A percentile compares a stretch with the other conserved stretches of the same genome.
Conservation (phyloP, 2,113 vertebrate species). For the Zosterops japonicus region DNA sequence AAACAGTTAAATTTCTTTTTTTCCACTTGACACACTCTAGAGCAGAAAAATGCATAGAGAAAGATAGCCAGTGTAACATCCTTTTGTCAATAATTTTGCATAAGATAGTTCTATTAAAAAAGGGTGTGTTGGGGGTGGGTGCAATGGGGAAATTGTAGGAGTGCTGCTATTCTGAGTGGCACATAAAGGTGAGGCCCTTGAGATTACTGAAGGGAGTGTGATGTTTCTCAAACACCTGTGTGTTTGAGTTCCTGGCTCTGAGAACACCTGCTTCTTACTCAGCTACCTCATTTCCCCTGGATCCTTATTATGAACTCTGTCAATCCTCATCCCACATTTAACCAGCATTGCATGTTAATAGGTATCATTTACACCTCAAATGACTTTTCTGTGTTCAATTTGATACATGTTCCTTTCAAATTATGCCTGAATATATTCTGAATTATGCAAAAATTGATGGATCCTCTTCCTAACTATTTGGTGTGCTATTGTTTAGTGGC, state of each 20-base stretch:
- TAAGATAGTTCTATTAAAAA: not conserved
- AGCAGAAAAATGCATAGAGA: not conserved
- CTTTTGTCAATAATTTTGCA: not conserved
- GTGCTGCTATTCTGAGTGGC: not conserved
- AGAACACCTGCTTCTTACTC: not conserved
- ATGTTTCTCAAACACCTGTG: slow-evolving; percentile 8
- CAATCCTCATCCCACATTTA: not conserved
- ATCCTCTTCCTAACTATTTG: not conserved
- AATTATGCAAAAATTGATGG: not conserved
- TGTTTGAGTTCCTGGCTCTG: not conserved
- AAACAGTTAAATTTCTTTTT: not conserved
- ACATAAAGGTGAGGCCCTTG: not conserved
- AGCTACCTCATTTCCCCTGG: not conserved
- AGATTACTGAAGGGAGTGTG: not conserved
- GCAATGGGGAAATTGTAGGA: not conserved
- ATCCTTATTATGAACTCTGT: not conserved
- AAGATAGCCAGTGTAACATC: not conserved
- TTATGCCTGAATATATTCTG: not conserved
- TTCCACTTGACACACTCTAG: accelerated
- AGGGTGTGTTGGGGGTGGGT: accelerated
- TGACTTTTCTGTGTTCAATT: not conserved
- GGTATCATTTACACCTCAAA: not conserved
- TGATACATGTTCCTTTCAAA: not conserved
- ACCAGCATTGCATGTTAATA: not conserved
- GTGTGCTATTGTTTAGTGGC: not conserved